Evolutionary conservation across 2,888 invertebrate genomes (phyloP).

Genomic region (Eristalis intricaria): DNA sequence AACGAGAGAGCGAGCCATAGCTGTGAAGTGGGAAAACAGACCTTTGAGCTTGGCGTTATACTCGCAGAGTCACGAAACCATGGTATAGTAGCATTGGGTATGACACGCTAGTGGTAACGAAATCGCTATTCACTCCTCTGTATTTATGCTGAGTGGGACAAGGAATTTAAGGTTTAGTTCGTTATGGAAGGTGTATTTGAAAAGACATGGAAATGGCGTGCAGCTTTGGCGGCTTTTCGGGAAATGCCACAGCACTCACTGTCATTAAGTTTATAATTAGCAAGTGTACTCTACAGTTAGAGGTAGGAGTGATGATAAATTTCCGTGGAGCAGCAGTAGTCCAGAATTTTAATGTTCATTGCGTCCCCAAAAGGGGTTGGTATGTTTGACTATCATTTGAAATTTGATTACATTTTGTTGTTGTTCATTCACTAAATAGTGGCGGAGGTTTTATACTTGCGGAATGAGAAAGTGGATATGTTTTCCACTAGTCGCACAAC

Average conservation of each 20-base stretch:
- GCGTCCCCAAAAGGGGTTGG: background rate
- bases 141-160: slow-evolving; percentile 27
- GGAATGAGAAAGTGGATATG: too few relatives aligned
- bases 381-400: background rate
- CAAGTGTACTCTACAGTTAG: background rate
- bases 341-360: background rate
- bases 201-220: slow-evolving; percentile 58
- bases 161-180: slow-evolving; percentile 26
- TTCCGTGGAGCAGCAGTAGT: background rate
- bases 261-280: background rate
- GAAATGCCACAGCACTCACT: background rate
- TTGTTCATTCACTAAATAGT: too few relatives aligned
- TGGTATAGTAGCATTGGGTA: background rate
- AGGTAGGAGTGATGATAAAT: background rate
- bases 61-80: background rate
- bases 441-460: too few relatives aligned
- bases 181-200: slow-evolving; percentile 17
- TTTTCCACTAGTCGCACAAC: too few relatives aligned
- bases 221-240: background rate
- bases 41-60: slow-evolving; percentile 24
- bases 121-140: background rate
- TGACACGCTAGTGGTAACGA: slow-evolving; percentile 15
- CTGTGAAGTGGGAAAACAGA: slow-evolving; percentile 11
- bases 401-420: background rate
- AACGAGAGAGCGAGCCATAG: background rate